A percentile compares a stretch with the other conserved stretches of the same genome.
Conservation (phyloP, 2,113 vertebrate species). For the Caranx ignobilis region DNA sequence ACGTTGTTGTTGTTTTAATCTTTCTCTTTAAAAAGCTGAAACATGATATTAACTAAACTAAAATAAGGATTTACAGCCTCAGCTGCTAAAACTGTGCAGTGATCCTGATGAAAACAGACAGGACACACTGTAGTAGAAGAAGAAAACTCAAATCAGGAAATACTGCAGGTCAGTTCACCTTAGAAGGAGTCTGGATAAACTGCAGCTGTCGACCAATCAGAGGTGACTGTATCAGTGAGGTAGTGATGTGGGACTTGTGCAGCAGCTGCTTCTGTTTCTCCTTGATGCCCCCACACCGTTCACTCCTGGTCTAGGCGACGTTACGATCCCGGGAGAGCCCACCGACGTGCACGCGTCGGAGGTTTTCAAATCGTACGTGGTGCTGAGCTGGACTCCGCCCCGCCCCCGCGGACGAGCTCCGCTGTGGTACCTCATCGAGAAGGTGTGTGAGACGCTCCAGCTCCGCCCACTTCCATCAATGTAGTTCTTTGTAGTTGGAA, state of each 20-base stretch:
- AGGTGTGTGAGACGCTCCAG: conserved; percentile 77
- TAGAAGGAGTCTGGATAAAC: no score
- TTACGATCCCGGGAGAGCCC: conserved; percentile 90
- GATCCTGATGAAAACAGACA: no score
- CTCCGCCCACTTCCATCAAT: background rate
- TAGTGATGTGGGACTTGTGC: conserved; percentile 57
- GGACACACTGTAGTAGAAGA: no score
- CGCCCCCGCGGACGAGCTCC: conserved; percentile 90
- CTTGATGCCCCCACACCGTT: conserved; percentile 39
- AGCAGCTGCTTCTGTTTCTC: conserved; percentile 14
- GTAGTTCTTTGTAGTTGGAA: background rate
- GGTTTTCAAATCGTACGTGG: conserved; percentile 91
- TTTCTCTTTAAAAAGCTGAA: background rate
- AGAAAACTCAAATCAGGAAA: no score
- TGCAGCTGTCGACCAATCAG: no score
- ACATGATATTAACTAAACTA: no score
- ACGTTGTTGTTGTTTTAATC: background rate
- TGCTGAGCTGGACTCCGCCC: conserved; percentile 97
- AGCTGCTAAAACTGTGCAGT: no score
- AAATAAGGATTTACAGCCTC: no score
- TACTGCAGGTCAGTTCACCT: background rate
- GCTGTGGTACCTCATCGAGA: conserved; percentile 92
- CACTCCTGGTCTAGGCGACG: conserved; percentile 83
- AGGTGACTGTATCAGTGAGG: no score
- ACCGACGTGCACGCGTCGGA: conserved; percentile 92